Evolutionary conservation across 2,888 invertebrate species (phyloP), one percentile per base, ranked within the genome.

Genomic region (Mesochorus sp.): DNA sequence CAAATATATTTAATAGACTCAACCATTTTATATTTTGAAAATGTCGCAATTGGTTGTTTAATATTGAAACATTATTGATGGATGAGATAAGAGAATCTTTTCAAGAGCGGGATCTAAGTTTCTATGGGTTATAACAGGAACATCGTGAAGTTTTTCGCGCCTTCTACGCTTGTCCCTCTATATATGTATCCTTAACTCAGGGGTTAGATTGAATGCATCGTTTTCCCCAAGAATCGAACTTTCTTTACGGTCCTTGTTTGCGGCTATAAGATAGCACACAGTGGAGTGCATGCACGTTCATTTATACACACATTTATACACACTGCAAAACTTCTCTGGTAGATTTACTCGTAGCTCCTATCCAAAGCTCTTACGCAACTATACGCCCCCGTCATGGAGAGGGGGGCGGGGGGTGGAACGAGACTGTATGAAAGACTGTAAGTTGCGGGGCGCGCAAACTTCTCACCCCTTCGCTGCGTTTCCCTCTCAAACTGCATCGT

Each of bases 241-340:
- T 77, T 77, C 72, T 67, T 72, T 62, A 72, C 72, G 76, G 72
- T 53, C 62, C 44, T 72, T 67, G 49, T 72, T 76, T 44, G 3
- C 8, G 21, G 24, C 28, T 31, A 14, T 21, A 44, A 68, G 37
- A 21, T 37, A 44, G 10, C 47, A 10, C 47, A 47, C 47, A 5
- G 21, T 8, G 39, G 10, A 24, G 3, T 61, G 12, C 10, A 3
- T 39, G 5, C 31, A 51, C 37, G 17, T 37, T 12, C 37, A n/a
- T n/a, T n/a, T 17, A 17, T 12, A 44, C 1, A 3, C 24, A 24
- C 24, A 24, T 51, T n/a, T 14, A 68, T 28, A 39, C 5, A 44
- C 1, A 64, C 49, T 26, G 21, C 21, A 21, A 67, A 72, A 76
- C 26, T 68, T 73, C 67, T 72, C 72, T 68, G 42, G 67, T 68